Evolutionary conservation across 2,797 vertebrate species (phyloP), one percentile per base, ranked within the genome.

Genomic region (Hyperoplus immaculatus): DNA sequence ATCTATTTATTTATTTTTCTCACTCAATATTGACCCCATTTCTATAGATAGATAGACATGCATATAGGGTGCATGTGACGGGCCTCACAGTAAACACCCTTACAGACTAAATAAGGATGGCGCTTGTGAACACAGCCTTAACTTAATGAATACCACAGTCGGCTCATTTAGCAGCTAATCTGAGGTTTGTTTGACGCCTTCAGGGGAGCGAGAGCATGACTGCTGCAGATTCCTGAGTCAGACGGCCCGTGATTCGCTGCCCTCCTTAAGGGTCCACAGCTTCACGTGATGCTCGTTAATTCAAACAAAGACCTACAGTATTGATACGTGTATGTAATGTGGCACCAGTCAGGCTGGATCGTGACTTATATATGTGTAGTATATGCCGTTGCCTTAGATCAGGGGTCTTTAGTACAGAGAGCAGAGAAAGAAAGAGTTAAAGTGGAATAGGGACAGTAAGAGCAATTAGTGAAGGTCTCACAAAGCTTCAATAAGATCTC

Each of bases 131-230:
- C 75, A 51, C 80, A 68, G 78, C 38, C 59, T 0, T 41, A 16
- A 73, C 79, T 82, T 88, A 90, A 90, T 73, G 67, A 82, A 43
- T 77, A 82, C 82, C 81, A 82, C 86, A 65, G 77, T 78, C 51
- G 39, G 70, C 83, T 88, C 79, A 66, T 90, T 90, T 81, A 76
- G 41, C 36, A 15, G 81, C 63, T 91, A 89, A 91, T 92, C 77
- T 68, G 13, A 16, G 72, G 76, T 74, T 59, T 79, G 43, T 69
- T 58, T 73, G 67, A 38, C 15, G 70, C 68, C 87, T 75, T 47
- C 60, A 13, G 29, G 72, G 81, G 72, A 65, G 47, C 16, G 0
- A 51, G 61, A 83, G 69, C 71, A 8, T 77, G 85, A 87, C 77
- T 43, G 64, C 69, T 1, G 12, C 56, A 38, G 9, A 55, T 72